Evolutionary conservation across 2,888 invertebrate species (phyloP), one percentile per base, ranked within the genome.

Genomic region (Drosophila monieri): DNA sequence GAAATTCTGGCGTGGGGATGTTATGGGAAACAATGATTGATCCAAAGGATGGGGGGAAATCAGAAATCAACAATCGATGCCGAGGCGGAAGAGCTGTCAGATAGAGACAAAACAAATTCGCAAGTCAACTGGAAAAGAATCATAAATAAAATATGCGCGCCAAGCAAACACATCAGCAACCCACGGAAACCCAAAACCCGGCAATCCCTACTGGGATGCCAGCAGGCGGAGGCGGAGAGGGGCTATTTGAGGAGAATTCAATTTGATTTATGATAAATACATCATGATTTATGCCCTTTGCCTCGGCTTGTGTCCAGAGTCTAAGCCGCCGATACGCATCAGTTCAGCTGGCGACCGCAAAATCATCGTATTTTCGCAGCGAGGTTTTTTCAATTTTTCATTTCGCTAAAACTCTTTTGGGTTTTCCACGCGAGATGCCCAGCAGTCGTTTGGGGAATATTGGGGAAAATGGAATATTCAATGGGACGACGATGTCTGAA

Each of bases 231-330:
- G 39, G 9, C 10, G 23, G 44, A 6, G 51, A 59, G 47, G 43
- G 59, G 58, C 57, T 65, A 64, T 62, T 53, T 54, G 62, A 69
- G 64, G 58, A 59, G 66, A 81, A 85, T 87, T 85, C 74, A 83
- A 87, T 87, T 78, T 85, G 85, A 85, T 85, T 85, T 85, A 87
- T 85, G 83, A 85, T 87, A 87, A 87, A 80, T 83, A 78, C 80
- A 51, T 72, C 74, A 81, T 87, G 85, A 87, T 85, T 85, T 85
- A 85, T 85, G 80, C 83, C 74, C 85, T 87, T 83, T 87, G 77
- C 76, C 61, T 58, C 60, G 72, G 65, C 64, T 78, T 76, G 58
- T 79, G 79, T 77, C 78, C 83, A 79, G 59, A 70, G 56, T 54
- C 71, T 77, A 79, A 85, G 78, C 85, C 70, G 69, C 74, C 41